Evolutionary conservation across 2,113 vertebrate genomes (phyloP).

Genomic region (Lasiurus cinereus): DNA sequence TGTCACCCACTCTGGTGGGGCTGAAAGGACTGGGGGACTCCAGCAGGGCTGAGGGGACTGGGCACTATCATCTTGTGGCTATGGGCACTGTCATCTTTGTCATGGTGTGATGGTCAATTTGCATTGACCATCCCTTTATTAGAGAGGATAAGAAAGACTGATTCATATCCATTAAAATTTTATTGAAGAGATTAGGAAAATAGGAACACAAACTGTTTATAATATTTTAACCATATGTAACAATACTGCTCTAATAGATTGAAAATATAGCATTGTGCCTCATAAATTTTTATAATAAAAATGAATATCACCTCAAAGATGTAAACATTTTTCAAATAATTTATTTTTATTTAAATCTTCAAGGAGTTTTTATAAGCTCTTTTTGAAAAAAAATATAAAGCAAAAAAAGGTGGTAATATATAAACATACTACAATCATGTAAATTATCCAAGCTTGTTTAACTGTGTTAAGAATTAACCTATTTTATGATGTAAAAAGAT

Average conservation of each 20-base stretch:
- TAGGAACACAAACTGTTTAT: constrained; percentile 60
- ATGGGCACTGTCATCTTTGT: no score
- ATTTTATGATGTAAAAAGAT: not conserved
- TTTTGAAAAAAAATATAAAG: constrained; percentile 28
- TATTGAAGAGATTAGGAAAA: constrained; percentile 43
- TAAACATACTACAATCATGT: not conserved
- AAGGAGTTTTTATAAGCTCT: constrained; percentile 22
- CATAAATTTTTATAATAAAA: not conserved
- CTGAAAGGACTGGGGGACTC: no score
- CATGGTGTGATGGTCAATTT: no score
- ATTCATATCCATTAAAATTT: constrained; percentile 57
- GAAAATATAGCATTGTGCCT: not conserved
- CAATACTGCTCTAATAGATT: constrained; percentile 49
- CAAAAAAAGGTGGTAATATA: not conserved
- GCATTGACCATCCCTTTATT: no score
- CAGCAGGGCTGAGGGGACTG: no score
- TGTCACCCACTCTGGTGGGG: no score
- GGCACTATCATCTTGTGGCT: no score
- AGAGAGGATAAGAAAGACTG: not conserved
- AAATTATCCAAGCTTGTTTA: not conserved
- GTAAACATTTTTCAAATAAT: constrained; percentile 44
- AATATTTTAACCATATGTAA: constrained; percentile 31
- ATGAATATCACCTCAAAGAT: not conserved
- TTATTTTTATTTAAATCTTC: constrained; percentile 40
- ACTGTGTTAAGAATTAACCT: not conserved